Percentiles rank a stretch among this genome's conserved stretches.
phyloP scores from a whole-genome alignment of 1,140 invertebrate species.

The Calephelis nemesis region DNA sequence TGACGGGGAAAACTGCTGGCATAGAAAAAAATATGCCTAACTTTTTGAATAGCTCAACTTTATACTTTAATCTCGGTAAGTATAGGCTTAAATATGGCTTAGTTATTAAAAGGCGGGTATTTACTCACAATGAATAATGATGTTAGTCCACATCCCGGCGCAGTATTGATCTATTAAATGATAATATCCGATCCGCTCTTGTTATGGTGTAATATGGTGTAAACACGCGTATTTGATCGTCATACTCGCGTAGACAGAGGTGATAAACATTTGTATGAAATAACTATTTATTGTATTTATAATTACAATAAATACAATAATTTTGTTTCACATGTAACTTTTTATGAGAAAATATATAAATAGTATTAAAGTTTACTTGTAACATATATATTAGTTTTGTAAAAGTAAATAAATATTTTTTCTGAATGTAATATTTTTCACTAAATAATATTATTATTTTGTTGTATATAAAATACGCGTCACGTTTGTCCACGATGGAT shows the following conservation, averaged over 20 bases:
- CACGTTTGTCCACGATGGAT: no score
- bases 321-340: no score
- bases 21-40: no score
- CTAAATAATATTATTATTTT: no score
- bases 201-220: conserved; percentile 38
- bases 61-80: background rate
- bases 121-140: conserved; percentile 52
- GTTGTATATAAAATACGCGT: no score
- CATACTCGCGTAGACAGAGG: conserved; percentile 28
- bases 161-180: conserved; percentile 45
- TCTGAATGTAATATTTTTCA: no score
- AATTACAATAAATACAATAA: background rate
- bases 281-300: background rate
- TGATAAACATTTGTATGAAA: conserved; percentile 17
- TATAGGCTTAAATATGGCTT: conserved; percentile 5
- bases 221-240: conserved; percentile 22
- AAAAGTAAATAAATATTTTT: no score
- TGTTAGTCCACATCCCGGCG: conserved; percentile 50
- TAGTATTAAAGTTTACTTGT: no score
- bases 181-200: conserved; percentile 49
- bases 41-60: background rate
- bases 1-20: no score
- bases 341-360: no score
- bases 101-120: conserved; percentile 25
- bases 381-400: no score